Base-by-base conservation (phyloP, 2,113 vertebrate genomes). In the Telmatochromis sp. region DNA sequence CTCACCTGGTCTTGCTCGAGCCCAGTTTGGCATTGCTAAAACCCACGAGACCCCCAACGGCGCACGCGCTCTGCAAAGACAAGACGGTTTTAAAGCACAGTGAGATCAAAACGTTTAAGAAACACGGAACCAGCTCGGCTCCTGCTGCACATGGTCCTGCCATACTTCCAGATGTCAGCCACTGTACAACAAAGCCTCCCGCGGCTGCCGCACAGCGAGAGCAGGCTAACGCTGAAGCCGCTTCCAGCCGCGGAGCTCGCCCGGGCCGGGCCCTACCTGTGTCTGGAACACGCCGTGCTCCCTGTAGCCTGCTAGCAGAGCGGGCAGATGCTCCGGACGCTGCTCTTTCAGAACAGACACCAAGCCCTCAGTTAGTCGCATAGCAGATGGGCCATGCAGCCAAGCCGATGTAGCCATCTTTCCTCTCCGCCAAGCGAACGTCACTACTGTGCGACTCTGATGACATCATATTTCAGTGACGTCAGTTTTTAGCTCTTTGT, bases 1-100 rank as follows among this genome's bases (percentile, higher is more conserved):
- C 95, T 96, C 87, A 98, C 97, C 97, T 97, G 89, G 97, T 98
- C 91, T 97, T 98, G 91, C 96, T 95, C 26, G 97, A 97, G 60
- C 95, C 87, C 9, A 98, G 96, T 75, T 97, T 96, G 23, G 94
- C 93, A 75, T 96, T 97, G 89, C 96, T 97, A 86, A 97, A 95
- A 7, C 96, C 96, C 84, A 97, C 96, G 63, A 98, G 94, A 14
- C 96, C 95, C 1, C 96, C 96, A 10, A 96, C 89, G 5, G 96
- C 93, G 31, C 96, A 95, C 13, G 95, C 88, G 60, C 95, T 96
- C 98, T 98, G 84, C 15, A 31, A 5, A 87, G 7, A 88, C 2
- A 73, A 82, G 84, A 40, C 40, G 2, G 17, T 5, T 47, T n/a
- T 19, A 58, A 3, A 58, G 13, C 28, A 28, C 21, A 42, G 13